These are phyloP conservation scores for Sarcophaga subvicina DNA, from an alignment of 2,888 invertebrate species.

Conservation along the genomic window DNA sequence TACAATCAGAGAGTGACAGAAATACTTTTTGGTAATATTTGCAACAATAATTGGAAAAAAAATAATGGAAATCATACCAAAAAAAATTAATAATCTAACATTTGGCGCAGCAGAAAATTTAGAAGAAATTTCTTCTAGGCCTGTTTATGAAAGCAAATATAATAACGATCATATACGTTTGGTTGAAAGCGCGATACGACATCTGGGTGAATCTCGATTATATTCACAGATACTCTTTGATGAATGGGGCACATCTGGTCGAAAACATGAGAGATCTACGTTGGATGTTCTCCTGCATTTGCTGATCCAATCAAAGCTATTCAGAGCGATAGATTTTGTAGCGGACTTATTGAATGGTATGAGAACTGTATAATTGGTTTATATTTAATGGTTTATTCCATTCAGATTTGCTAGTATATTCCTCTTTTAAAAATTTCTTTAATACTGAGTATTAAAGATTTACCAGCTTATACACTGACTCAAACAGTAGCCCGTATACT, in stretches of 20 bases:
- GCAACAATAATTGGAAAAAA: constrained; percentile 85
- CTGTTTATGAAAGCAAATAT: constrained; percentile 73
- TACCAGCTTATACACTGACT: too few species aligned
- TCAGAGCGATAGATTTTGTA: constrained; percentile 90
- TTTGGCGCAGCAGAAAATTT: constrained; percentile 40
- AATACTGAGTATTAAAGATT: too few species aligned
- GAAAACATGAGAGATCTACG: constrained; percentile 85
- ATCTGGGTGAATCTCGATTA: constrained; percentile 81
- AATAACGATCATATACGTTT: constrained; percentile 83
- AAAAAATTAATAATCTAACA: constrained; percentile 78
- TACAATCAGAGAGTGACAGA: too few species aligned
- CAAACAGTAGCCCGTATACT: too few species aligned
- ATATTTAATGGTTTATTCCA: too few species aligned
- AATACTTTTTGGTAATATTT: too few species aligned
- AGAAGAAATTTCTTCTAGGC: constrained; percentile 11
- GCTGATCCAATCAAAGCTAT: constrained; percentile 86
- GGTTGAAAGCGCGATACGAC: constrained; percentile 85
- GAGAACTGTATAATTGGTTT: constrained; percentile 1
- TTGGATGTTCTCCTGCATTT: constrained; percentile 86
- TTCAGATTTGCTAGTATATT: too few species aligned
- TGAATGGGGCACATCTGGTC: constrained; percentile 94
- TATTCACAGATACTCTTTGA: constrained; percentile 89
- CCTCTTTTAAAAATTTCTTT: too few species aligned
- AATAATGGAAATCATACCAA: constrained; percentile 88
- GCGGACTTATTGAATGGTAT: constrained; percentile 84